Conservation (phyloP, 2,113 vertebrate species). For the Syngnathoides biaculeatus region DNA sequence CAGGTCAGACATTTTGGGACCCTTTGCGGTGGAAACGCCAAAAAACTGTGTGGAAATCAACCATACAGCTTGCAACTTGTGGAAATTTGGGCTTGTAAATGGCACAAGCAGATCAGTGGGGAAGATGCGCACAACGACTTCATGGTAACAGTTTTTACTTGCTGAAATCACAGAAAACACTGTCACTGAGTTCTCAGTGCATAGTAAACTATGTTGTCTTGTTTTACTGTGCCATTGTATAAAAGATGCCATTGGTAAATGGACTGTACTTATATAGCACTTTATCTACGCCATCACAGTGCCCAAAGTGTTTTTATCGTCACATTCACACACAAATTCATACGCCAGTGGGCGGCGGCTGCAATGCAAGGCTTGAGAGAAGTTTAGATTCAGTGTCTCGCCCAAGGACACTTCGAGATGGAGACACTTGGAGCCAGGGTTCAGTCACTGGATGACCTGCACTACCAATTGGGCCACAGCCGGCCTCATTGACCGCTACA, state of each 20-base stretch:
- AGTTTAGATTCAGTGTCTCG: no score
- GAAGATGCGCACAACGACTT: not conserved
- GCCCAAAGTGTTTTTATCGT: no score
- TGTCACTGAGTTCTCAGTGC: constrained; percentile 1
- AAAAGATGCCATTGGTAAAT: constrained; percentile 25
- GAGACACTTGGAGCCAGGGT: no score
- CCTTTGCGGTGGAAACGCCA: not conserved
- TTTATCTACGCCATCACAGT: no score
- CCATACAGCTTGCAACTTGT: not conserved
- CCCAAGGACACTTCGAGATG: no score
- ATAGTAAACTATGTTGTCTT: constrained; percentile 12
- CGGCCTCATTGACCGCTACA: constrained; percentile 15
- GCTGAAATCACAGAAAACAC: constrained; percentile 4
- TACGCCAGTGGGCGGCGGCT: no score
- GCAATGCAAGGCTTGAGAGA: no score
- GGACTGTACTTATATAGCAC: no score
- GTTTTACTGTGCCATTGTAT: constrained; percentile 18
- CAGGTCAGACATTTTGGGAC: no score
- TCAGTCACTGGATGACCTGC: no score
- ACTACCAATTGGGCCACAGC: no score
- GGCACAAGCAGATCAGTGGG: not conserved
- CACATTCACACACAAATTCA: no score
- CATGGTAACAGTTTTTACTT: not conserved
- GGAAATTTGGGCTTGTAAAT: not conserved
- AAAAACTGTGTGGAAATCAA: not conserved